Base-by-base conservation (phyloP, 2,113 vertebrate genomes). In the Phyllostomus discolor region DNA sequence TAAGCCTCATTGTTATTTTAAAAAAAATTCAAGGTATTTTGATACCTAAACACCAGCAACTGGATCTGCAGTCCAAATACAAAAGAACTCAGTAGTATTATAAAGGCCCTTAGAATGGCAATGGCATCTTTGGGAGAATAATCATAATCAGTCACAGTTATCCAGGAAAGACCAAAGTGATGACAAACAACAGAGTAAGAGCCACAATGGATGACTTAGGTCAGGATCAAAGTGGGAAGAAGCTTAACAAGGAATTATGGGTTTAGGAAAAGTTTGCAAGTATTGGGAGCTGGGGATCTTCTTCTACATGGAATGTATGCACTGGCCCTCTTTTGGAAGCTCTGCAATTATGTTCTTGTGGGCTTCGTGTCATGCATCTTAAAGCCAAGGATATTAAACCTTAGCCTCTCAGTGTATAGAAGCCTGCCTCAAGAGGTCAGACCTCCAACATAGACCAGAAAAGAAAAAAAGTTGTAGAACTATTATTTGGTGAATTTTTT, bases 401-500 rank as follows among this genome's bases (percentile, higher is more conserved):
- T 35, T n/a, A 62, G 38, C 31, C 5, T 92, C 6, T 64, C 33
- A 9, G 4, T 46, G 1, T 50, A 38, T 10, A 59, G 41, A 95
- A 82, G 11, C 48, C 19, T 31, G 0, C 8, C 2, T 92, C 31
- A 76, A 93, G 19, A 73, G 59, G 14, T 76, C 35, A 95, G 43
- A 41, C 90, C 38, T 76, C 26, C 19, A 94, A 88, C 26, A 62
- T 17, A 75, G 59, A 20, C 7, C 64, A 72, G n/a, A 59, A 64
- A 70, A 87, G 22, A 80, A 92, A 88, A 84, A 46, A 62, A 86
- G 84, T 57, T 46, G 5, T 15, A 35, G 59, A 87, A 75, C 16
- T 84, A 26, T 78, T 89, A 20, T 91, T 81, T 90, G 22, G 38
- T 92, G 46, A 80, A 35, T 83, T 83, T 11, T 88, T 86, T 96